Percentiles rank a stretch among this genome's conserved stretches.
Evolutionary conservation across 2,113 vertebrate genomes (phyloP).

Genomic region (Megatriorchis doriae): DNA sequence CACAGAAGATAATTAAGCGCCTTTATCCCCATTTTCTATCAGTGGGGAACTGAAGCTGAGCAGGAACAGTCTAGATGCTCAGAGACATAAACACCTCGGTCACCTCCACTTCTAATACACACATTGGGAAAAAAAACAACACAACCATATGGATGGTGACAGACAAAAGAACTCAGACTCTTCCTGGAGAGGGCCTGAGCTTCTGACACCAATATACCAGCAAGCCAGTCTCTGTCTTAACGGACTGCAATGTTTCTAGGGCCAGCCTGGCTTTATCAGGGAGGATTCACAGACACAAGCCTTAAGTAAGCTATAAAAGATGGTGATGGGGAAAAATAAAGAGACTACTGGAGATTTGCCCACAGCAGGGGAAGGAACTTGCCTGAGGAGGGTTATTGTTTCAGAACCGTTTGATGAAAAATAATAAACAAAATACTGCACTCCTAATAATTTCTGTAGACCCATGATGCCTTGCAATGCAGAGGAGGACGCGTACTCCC

Average conservation of each 20-base stretch:
- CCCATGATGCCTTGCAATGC: not conserved
- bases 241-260: not conserved
- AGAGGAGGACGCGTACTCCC: conserved; percentile 4
- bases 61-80: not conserved
- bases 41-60: not conserved
- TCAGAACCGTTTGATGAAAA: conserved; percentile 27
- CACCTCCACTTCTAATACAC: not conserved
- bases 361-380: not conserved
- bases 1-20: not conserved
- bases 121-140: accelerated
- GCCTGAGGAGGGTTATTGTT: not conserved
- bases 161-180: not conserved
- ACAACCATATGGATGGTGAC: too few species aligned
- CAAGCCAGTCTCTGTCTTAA: not conserved
- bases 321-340: not conserved
- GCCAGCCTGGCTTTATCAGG: not conserved
- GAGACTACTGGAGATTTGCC: not conserved
- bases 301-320: not conserved
- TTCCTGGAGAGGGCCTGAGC: not conserved
- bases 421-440: conserved; percentile 35
- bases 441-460: not conserved
- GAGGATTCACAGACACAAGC: not conserved
- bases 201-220: not conserved
- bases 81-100: not conserved
- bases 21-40: not conserved